These are phyloP conservation scores for Apodemus speciosus DNA, from an alignment of 2,113 vertebrate species.

Conservation along the genomic window DNA sequence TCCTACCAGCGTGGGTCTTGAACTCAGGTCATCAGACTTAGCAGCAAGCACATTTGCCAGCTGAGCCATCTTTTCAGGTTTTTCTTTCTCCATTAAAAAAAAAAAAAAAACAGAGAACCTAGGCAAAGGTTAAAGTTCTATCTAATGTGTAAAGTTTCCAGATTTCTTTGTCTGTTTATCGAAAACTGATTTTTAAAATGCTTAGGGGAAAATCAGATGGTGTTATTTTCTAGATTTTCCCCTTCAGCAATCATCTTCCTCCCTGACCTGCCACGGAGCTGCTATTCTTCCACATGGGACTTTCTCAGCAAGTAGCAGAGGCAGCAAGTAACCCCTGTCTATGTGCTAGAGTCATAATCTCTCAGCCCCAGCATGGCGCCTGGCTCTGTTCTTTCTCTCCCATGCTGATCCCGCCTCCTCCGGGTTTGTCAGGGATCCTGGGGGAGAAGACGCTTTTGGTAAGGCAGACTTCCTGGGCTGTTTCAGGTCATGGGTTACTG, in stretches of 20 bases:
- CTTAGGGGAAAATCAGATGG: not conserved
- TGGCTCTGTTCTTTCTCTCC: not conserved
- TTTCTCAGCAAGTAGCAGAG: not conserved
- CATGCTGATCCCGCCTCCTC: not conserved
- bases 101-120: not conserved
- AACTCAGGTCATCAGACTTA: not conserved
- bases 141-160: not conserved
- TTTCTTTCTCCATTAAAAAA: not conserved
- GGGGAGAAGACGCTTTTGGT: not conserved
- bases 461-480: not conserved
- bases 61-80: not conserved
- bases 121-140: not conserved
- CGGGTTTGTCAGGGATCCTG: not conserved
- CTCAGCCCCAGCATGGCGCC: not conserved
- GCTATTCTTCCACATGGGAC: not conserved
- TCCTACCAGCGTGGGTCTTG: not conserved
- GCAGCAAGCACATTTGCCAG: not conserved
- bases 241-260: not conserved
- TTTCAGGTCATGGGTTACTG: not conserved
- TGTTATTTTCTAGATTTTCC: not conserved
- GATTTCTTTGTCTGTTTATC: not conserved
- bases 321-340: not conserved
- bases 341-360: not conserved
- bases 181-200: slow-evolving; percentile 23
- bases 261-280: not conserved